A percentile compares a stretch with the other conserved stretches of the same genome.
These are phyloP conservation scores for Toxotes chatareus DNA, from an alignment of 2,113 vertebrate species.

Conservation along the genomic window DNA sequence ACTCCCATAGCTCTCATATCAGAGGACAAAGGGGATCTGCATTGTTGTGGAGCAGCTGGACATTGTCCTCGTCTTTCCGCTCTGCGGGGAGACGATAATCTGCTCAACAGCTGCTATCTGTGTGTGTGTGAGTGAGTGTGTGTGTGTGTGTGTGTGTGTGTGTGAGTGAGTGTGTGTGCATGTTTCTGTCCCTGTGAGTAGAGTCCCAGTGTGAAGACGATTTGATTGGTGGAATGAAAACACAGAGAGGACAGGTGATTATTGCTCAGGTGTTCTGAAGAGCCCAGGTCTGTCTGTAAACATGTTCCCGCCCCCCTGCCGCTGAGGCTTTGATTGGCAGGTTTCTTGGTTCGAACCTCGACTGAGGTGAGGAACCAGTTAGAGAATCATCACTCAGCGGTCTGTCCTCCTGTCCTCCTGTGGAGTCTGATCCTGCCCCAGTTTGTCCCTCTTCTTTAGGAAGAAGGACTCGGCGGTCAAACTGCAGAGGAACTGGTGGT, in stretches of 20 bases:
- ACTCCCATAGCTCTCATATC: slow-evolving; percentile 41
- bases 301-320: no score
- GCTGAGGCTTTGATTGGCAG: no score
- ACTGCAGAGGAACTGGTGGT: no score
- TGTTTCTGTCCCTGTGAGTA: not conserved
- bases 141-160: no score
- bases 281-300: no score
- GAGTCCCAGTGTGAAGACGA: not conserved
- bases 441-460: no score
- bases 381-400: no score
- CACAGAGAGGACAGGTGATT: not conserved
- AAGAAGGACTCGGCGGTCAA: not conserved
- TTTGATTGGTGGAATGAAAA: not conserved
- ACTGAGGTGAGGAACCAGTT: no score
- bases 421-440: no score
- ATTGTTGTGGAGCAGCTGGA: slow-evolving; percentile 74
- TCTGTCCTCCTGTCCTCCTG: not conserved
- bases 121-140: not conserved
- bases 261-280: not conserved
- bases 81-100: slow-evolving; percentile 43
- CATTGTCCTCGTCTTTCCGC: slow-evolving; percentile 66
- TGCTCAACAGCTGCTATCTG: slow-evolving; percentile 46
- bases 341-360: no score
- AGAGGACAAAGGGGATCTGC: slow-evolving; percentile 25
- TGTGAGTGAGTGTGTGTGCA: not conserved